A percentile compares a stretch with the other conserved stretches of the same genome.
phyloP scores from a whole-genome alignment of 2,113 vertebrate species.

The Calyptomena viridis region DNA sequence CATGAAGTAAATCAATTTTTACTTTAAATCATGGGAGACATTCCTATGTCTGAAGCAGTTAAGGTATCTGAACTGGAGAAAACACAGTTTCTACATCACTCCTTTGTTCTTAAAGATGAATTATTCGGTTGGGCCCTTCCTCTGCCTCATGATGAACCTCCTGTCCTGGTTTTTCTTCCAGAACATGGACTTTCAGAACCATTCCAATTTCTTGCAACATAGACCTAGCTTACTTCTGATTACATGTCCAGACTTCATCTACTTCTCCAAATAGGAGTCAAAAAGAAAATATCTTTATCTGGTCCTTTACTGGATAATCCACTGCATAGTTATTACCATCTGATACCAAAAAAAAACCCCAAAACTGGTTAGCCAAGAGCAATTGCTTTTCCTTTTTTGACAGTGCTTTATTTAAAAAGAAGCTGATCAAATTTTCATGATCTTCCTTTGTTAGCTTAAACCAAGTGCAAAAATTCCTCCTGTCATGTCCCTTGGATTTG shows the following conservation, averaged over 20 bases:
- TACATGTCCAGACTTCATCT: not conserved
- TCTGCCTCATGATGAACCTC: not conserved
- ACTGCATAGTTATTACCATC: not conserved
- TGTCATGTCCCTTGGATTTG: not conserved
- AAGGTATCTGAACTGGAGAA: not conserved
- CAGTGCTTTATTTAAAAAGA: not conserved
- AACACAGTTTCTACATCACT: not conserved
- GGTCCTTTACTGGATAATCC: not conserved
- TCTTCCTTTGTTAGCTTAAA: conserved; percentile 22
- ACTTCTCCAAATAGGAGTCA: not conserved
- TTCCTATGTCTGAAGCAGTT: not conserved
- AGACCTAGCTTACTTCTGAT: not conserved
- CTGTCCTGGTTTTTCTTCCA: not conserved
- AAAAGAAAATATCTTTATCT: not conserved
- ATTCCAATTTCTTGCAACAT: not conserved
- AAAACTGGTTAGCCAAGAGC: not conserved
- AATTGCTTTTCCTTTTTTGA: not conserved
- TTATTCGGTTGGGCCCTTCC: not conserved
- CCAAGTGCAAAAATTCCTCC: conserved; percentile 5
- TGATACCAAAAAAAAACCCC: not conserved
- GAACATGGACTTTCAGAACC: not conserved
- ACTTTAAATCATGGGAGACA: not conserved
- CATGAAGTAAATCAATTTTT: not conserved
- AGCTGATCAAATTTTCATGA: conserved; percentile 8
- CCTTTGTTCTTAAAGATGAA: not conserved